Evolutionary conservation across 1,140 invertebrate genomes (phyloP).

Genomic region (Diuraphis noxia): DNA sequence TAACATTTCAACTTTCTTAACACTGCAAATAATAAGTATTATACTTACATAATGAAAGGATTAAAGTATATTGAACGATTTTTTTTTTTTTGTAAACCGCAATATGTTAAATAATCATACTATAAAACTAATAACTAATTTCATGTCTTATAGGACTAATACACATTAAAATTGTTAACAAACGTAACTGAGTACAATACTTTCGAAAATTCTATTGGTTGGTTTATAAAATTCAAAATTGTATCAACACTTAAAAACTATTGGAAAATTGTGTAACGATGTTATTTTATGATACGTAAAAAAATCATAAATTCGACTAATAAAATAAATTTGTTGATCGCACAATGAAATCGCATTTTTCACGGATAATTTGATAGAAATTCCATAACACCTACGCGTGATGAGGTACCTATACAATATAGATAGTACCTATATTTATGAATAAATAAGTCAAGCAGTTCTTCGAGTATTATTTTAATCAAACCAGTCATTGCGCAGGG

Average conservation of each 20-base stretch:
- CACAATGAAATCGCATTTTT: neutral
- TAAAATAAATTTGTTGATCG: neutral
- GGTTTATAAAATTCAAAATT: neutral
- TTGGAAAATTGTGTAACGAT: neutral
- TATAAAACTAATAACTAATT: no score
- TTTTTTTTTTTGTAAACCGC: neutral
- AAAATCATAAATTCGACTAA: neutral
- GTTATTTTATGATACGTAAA: neutral
- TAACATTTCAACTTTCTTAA: neutral
- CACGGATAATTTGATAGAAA: neutral
- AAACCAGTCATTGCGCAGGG: neutral
- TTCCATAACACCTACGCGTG: no score
- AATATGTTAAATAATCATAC: no score
- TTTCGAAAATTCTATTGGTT: neutral
- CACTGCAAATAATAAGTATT: neutral
- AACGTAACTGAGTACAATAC: neutral
- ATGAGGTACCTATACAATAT: no score
- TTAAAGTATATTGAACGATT: neutral
- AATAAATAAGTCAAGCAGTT: neutral
- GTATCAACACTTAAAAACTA: neutral
- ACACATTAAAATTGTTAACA: neutral
- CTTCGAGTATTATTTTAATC: neutral
- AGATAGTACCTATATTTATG: no score
- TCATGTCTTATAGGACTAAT: no score
- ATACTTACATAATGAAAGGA: neutral